Evolutionary conservation across 2,797 vertebrate genomes (phyloP).

Genomic region (Pseudochirops cupreus): DNA sequence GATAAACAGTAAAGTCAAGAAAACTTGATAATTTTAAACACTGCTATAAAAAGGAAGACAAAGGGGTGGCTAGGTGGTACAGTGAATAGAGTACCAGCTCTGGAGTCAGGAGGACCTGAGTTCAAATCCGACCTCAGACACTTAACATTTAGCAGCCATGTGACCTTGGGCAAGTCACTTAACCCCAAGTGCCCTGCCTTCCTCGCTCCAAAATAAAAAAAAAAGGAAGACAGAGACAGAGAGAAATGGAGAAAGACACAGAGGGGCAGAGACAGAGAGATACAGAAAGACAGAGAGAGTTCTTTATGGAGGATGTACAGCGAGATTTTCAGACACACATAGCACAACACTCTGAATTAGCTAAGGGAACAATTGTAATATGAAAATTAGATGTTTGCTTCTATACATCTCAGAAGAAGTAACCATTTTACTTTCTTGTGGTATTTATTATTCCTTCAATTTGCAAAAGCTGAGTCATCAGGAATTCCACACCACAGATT

Average conservation of each 20-base stretch:
- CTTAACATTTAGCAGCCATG: too few species aligned
- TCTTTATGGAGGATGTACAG: background rate
- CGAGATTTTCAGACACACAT: slow-evolving; percentile 65
- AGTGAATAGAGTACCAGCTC: too few species aligned
- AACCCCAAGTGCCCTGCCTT: too few species aligned
- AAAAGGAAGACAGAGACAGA: background rate
- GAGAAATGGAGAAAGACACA: background rate
- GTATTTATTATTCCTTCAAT: slow-evolving; percentile 74
- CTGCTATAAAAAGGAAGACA: background rate
- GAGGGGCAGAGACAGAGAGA: too few species aligned
- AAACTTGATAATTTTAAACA: background rate
- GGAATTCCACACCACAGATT: slow-evolving; percentile 76
- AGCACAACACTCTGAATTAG: slow-evolving; percentile 72
- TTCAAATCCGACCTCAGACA: too few species aligned
- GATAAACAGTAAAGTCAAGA: background rate
- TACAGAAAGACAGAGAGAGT: background rate
- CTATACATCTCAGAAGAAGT: slow-evolving; percentile 57
- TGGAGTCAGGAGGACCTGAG: too few species aligned
- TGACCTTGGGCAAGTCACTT: too few species aligned
- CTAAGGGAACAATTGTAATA: slow-evolving; percentile 75
- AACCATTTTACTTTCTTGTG: slow-evolving; percentile 73
- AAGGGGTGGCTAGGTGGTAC: background rate
- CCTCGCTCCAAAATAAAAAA: too few species aligned
- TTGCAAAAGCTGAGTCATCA: slow-evolving; percentile 80
- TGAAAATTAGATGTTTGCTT: slow-evolving; percentile 77